Percentiles rank a stretch among this genome's conserved stretches.
These are phyloP conservation scores for Serrognathus titanus DNA, from an alignment of 2,888 invertebrate species.

Conservation along the genomic window DNA sequence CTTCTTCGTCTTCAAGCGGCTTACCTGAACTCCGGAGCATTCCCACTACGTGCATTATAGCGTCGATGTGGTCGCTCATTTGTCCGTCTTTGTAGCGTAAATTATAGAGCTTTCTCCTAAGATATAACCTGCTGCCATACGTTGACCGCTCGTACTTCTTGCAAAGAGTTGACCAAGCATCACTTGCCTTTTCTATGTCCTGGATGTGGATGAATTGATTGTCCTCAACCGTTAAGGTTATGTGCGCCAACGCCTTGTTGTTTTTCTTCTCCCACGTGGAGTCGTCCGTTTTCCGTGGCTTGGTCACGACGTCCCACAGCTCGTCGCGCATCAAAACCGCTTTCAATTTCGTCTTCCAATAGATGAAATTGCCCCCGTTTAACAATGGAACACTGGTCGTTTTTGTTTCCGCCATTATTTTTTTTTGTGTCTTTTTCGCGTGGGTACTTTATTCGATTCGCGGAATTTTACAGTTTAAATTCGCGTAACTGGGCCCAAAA, in stretches of 20 bases:
- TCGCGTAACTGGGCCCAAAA: too few species aligned
- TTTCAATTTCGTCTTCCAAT: constrained; percentile 13
- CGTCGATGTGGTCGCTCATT: too few species aligned
- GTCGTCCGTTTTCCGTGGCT: background rate
- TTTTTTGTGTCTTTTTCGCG: too few species aligned
- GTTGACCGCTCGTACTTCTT: background rate
- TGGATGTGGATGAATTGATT: constrained; percentile 9
- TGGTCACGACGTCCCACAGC: constrained; percentile 4
- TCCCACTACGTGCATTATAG: too few species aligned
- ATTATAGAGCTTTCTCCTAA: too few species aligned
- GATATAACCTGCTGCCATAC: too few species aligned
- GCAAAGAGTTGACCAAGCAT: constrained; percentile 1
- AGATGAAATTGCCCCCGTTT: constrained; percentile 9
- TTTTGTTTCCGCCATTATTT: too few species aligned
- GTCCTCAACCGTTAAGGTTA: constrained; percentile 12
- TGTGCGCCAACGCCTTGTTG: constrained; percentile 12
- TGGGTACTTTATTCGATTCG: too few species aligned
- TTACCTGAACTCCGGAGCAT: too few species aligned
- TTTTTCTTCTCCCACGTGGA: constrained; percentile 5
- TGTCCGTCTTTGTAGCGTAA: too few species aligned
- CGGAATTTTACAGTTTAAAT: too few species aligned
- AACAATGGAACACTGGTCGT: background rate
- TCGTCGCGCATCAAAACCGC: constrained; percentile 8
- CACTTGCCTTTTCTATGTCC: constrained; percentile 7
- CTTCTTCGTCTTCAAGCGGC: too few species aligned